These are phyloP conservation scores for Chrysomela aeneicollis DNA, from an alignment of 2,888 invertebrate species.

Conservation along the genomic window DNA sequence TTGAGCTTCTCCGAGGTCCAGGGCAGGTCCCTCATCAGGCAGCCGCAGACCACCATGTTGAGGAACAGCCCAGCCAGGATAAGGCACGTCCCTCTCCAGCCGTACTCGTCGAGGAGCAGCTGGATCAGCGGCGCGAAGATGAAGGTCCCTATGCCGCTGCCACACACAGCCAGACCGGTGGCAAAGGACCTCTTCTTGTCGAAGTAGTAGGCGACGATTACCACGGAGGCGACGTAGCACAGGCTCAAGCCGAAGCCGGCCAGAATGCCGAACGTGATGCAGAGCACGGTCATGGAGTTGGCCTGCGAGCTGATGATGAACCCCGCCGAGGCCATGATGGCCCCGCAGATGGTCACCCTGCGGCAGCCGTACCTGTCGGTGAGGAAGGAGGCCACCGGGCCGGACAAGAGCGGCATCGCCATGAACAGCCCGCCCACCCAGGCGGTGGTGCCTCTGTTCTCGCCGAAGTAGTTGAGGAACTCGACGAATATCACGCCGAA, in stretches of 20 bases:
- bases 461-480: slow-evolving; percentile 84
- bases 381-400: slow-evolving; percentile 84
- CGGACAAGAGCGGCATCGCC: slow-evolving; percentile 88
- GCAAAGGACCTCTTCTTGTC: slow-evolving; percentile 85
- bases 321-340: slow-evolving; percentile 76
- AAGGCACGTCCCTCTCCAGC: slow-evolving; percentile 85
- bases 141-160: slow-evolving; percentile 88
- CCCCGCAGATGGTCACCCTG: slow-evolving; percentile 79
- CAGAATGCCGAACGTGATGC: slow-evolving; percentile 83
- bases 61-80: slow-evolving; percentile 82
- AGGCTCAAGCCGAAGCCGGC: slow-evolving; percentile 86
- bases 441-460: slow-evolving; percentile 86
- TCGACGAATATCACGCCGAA: slow-evolving; percentile 91
- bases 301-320: slow-evolving; percentile 81
- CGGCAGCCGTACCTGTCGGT: slow-evolving; percentile 86
- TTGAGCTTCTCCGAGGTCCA: slow-evolving; percentile 72
- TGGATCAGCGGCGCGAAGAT: slow-evolving; percentile 84
- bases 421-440: slow-evolving; percentile 92
- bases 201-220: slow-evolving; percentile 90
- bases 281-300: slow-evolving; percentile 78
- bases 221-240: slow-evolving; percentile 90
- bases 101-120: slow-evolving; percentile 76
- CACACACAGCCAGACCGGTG: slow-evolving; percentile 86
- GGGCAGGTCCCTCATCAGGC: slow-evolving; percentile 80
- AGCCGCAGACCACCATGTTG: slow-evolving; percentile 82